Base-by-base conservation (phyloP, 2,113 vertebrate species). In the Spea multiplicata region DNA sequence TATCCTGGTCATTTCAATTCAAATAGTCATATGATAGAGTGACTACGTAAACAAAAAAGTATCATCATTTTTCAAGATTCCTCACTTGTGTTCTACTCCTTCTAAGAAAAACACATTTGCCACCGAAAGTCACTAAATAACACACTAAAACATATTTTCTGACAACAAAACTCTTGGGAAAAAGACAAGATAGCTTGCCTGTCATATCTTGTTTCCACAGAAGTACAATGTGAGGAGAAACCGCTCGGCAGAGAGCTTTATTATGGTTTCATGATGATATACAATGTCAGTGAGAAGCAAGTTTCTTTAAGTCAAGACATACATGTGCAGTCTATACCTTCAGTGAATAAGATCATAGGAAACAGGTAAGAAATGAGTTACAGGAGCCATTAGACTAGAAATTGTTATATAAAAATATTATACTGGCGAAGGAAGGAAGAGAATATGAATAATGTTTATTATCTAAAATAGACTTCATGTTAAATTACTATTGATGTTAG, bases 101-200 rank as follows among this genome's bases (percentile, higher is more conserved):
- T 78, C 76, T 53, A 53, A 46, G 61, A 78, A 72, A 44, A 62
- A 71, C 68, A 70, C 55, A 62, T 72, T 66, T 48, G 59, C 69
- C 59, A 78, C 68, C 72, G 46, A 49, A 50, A 72, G 69, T 78
- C 61, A 78, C 66, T 78, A 68, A 78, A 78, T 78, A 78, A 78
- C 57, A 52, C 44, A 72, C 76, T 57, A 78, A 78, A 78, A 78
- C 66, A 61, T 64, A 47, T 72, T 78, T 66, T 71, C 17, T 78
- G 76, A 78, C 76, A 78, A 47, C 14, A 46, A 71, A 65, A 72
- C 76, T 66, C 76, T 46, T 55, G 76, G 69, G 76, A 78, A 62
- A 65, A 17, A 47, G 70, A 45, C 16, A 13, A 45, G 70, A 78
- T 72, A 50, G 47, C 49, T 66, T 66, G 8, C 69, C 44, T 78